Conservation (phyloP, 2,888 invertebrate species). For the Chydorus sphaericus region DNA sequence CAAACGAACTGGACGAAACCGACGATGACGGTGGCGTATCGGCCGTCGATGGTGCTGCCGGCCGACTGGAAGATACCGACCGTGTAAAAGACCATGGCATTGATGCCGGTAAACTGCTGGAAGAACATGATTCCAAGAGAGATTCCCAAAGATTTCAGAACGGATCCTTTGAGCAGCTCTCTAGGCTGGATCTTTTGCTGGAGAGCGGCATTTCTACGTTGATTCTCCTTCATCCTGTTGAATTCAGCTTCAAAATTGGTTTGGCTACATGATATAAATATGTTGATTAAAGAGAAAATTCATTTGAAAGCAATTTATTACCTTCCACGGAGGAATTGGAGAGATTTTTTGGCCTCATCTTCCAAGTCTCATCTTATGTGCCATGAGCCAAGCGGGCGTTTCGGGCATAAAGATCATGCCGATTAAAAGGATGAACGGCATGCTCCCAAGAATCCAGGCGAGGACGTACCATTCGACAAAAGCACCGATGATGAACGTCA, state of each 20-base stretch:
- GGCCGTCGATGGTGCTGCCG: slow-evolving; percentile 13
- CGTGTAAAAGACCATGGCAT: slow-evolving; percentile 17
- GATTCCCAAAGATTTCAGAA: slow-evolving; percentile 15
- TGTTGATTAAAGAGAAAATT: neutral
- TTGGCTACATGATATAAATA: slow-evolving; percentile 25
- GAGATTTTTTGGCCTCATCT: slow-evolving; percentile 49
- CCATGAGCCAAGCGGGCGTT: slow-evolving; percentile 56
- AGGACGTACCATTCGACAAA: slow-evolving; percentile 43
- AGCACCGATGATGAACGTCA: slow-evolving; percentile 56
- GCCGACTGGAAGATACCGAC: slow-evolving; percentile 17
- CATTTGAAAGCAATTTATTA: neutral
- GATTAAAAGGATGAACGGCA: slow-evolving; percentile 51
- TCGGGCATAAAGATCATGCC: slow-evolving; percentile 76
- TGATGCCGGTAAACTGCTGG: slow-evolving; percentile 18
- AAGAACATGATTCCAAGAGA: slow-evolving; percentile 17
- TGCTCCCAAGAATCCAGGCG: slow-evolving; percentile 46
- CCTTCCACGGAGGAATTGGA: slow-evolving; percentile 57
- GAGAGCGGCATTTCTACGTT: slow-evolving; percentile 28
- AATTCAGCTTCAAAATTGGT: slow-evolving; percentile 63
- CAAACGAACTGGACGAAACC: slow-evolving; percentile 14
- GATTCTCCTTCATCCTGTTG: slow-evolving; percentile 44
- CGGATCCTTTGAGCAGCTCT: slow-evolving; percentile 40
- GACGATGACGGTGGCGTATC: slow-evolving; percentile 15
- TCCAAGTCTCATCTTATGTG: slow-evolving; percentile 38
- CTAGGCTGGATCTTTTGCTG: slow-evolving; percentile 22